Evolutionary conservation across 2,888 invertebrate species (phyloP).

Genomic region (Kryphioiulus occultus): DNA sequence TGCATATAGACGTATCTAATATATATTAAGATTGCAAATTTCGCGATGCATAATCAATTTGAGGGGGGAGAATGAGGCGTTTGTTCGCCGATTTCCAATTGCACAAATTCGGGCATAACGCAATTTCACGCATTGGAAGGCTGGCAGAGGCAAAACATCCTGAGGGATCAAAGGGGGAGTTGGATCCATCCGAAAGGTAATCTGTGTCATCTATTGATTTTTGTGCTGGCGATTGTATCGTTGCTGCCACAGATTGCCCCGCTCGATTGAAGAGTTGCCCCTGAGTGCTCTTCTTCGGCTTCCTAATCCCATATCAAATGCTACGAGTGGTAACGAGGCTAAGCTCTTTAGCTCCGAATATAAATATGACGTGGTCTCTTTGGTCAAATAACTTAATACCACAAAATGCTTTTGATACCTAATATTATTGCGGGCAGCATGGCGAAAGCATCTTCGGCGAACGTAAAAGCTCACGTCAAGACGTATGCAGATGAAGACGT

Average conservation of each 20-base stretch:
- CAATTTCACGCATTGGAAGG: not conserved
- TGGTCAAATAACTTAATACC: constrained; percentile 47
- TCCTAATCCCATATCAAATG: constrained; percentile 42
- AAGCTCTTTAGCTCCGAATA: constrained; percentile 43
- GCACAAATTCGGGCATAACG: not conserved
- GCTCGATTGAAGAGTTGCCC: constrained; percentile 17
- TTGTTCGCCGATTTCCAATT: not conserved
- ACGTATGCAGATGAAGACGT: constrained; percentile 29
- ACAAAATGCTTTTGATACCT: constrained; percentile 39
- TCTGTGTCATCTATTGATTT: constrained; percentile 18
- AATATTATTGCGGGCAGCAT: not conserved
- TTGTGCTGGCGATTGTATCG: constrained; percentile 19
- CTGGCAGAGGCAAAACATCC: not conserved
- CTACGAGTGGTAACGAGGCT: constrained; percentile 44
- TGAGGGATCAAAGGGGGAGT: constrained; percentile 16
- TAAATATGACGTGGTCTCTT: constrained; percentile 45
- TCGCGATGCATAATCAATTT: constrained; percentile 9
- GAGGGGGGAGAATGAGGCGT: not conserved
- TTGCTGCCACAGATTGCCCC: not conserved
- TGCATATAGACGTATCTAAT: constrained; percentile 26
- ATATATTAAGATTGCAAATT: constrained; percentile 31
- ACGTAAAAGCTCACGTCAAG: constrained; percentile 10
- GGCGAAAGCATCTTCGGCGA: not conserved
- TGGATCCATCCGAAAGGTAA: not conserved
- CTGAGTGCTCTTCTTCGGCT: constrained; percentile 41